Conservation (phyloP, 2,888 invertebrate species). For the Ormyrus nitidulus region DNA sequence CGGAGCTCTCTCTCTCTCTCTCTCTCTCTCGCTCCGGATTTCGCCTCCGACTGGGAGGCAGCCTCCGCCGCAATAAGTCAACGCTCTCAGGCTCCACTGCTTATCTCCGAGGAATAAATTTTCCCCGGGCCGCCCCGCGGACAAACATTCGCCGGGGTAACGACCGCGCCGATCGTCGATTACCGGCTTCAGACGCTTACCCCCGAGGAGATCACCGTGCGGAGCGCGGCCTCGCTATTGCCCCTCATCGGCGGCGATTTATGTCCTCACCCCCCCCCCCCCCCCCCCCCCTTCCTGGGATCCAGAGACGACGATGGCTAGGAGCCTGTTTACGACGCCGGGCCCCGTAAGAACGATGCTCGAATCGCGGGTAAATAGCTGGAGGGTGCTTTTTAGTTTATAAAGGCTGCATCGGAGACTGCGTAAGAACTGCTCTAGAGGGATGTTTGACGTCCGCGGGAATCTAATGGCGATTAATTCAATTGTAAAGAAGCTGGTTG, state of each 20-base stretch:
- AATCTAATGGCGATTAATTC: too few species aligned
- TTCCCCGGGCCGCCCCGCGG: conserved; percentile 30
- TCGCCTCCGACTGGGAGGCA: too few species aligned
- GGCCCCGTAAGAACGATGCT: too few species aligned
- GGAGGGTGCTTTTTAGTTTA: too few species aligned
- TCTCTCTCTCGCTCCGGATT: too few species aligned
- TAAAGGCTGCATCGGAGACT: too few species aligned
- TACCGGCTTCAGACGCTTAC: conserved; percentile 44
- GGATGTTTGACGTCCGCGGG: too few species aligned
- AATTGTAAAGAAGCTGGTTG: too few species aligned
- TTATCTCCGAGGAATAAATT: conserved; percentile 57
- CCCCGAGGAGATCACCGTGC: conserved; percentile 20
- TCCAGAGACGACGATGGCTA: neutral
- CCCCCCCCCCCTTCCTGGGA: too few species aligned
- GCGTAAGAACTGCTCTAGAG: too few species aligned
- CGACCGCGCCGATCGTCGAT: conserved; percentile 48
- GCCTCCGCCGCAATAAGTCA: conserved; percentile 39
- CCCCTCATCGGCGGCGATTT: conserved; percentile 46
- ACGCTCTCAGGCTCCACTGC: conserved; percentile 25
- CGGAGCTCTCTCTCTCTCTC: too few species aligned
- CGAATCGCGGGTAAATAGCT: too few species aligned
- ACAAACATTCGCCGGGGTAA: conserved; percentile 40
- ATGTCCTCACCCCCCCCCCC: neutral
- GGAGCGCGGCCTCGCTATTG: neutral
- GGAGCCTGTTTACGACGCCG: neutral